Evolutionary conservation across 1,140 invertebrate genomes (phyloP), one percentile per base, ranked within the genome.

Genomic region (Drosophila guanche): DNA sequence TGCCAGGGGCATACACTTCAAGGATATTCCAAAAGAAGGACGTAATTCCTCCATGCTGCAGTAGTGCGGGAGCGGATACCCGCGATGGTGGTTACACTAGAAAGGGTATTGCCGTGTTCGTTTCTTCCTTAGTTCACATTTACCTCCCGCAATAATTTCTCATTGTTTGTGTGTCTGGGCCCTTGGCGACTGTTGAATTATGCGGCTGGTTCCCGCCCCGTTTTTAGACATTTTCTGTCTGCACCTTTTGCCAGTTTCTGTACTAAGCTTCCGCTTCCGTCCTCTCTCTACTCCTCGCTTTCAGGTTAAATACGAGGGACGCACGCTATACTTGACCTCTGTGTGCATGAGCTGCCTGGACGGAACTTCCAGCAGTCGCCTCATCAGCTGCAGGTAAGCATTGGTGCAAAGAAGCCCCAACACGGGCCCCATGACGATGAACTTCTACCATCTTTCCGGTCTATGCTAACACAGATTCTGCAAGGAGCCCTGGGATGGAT

Each of bases 301-400:
- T 4, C 94, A 98, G 95, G 96, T 97, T 71, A 97, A 97, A 92
- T 95, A 96, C 60, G 96, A 97, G 92, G 95, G 95, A 79, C 95
- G 96, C 70, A 96, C 95, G 58, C 96, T 98, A 92, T 99, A 95
- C 92, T 93, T 99, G 90, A 97, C 97, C 63, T 97, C 97, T 47
- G 97, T 98, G 29, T 99, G 98, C 92, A 98, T 99, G 95, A 94
- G 94, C 55, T 98, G 96, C 92, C 92, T 98, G 78, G 97, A 98
- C 90, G 96, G 96, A 40, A 95, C 95, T 72, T 95, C 94, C 23
- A 94, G 95, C 4, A 95, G 95, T 63, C 94, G 95, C 60, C 92
- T 92, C 48, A 94, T 97, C 47, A 93, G 94, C 56, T 98, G 97
- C 93, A 92, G 94, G 72, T 91, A 76, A 83, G 79, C 63, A 47